Percentiles rank a stretch among this genome's conserved stretches.
These are phyloP conservation scores for Tricholaema leucomelas DNA, from an alignment of 2,113 vertebrate genomes.

Conservation along the genomic window DNA sequence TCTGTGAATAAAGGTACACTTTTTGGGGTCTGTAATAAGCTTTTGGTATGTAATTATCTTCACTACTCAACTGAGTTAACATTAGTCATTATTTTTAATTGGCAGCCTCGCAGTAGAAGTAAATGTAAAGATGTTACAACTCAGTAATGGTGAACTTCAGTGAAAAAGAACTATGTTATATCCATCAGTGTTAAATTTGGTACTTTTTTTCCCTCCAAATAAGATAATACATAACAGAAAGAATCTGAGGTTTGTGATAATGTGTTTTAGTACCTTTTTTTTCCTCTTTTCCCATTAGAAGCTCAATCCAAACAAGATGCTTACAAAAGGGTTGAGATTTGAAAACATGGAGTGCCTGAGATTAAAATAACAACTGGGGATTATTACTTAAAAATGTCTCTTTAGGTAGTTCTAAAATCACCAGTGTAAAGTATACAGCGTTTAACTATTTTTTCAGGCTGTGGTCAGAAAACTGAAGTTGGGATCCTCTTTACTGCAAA, in stretches of 20 bases:
- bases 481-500: background rate
- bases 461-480: background rate
- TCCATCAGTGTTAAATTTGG: background rate
- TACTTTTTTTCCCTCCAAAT: background rate
- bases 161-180: background rate
- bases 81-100: constrained; percentile 1
- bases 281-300: background rate
- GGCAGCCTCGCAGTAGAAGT: background rate
- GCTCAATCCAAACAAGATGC: background rate
- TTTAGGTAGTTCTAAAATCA: background rate
- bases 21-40: background rate
- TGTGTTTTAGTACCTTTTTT: background rate
- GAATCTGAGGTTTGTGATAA: background rate
- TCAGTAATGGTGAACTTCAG: background rate
- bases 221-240: background rate
- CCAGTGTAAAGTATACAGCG: background rate
- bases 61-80: background rate
- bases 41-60: background rate
- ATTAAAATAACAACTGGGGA: background rate
- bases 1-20: background rate
- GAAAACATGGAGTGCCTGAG: background rate
- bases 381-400: background rate
- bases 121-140: background rate
- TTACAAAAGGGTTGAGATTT: background rate
- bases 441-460: background rate